A percentile compares a stretch with the other conserved stretches of the same genome.
Evolutionary conservation across 2,113 vertebrate genomes (phyloP).

Genomic region (Hippocampus comes): DNA sequence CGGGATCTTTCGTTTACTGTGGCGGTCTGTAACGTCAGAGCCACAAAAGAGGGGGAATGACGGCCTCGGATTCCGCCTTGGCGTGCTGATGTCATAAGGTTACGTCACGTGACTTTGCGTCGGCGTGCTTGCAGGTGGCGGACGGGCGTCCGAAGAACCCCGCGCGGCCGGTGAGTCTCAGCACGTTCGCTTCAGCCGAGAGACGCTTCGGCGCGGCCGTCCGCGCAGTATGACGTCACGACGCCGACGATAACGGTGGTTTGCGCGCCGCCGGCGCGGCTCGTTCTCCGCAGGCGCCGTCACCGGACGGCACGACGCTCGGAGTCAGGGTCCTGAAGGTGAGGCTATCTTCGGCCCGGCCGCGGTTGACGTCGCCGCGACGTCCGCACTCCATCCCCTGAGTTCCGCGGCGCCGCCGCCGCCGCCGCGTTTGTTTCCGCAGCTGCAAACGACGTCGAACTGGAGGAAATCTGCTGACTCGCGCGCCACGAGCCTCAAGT

Average conservation of each 20-base stretch:
- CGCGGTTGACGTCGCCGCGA: not conserved
- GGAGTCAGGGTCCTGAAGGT: constrained; percentile 79
- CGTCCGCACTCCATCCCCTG: not conserved
- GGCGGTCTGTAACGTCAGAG: too few species aligned
- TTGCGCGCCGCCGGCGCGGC: constrained; percentile 68
- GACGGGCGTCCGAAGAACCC: constrained; percentile 54
- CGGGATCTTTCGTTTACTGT: too few species aligned
- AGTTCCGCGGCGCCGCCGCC: not conserved
- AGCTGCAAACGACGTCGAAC: constrained; percentile 81
- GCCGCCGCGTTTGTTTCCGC: not conserved
- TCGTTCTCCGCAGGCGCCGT: constrained; percentile 75
- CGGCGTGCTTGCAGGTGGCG: constrained; percentile 43
- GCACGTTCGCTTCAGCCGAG: not conserved
- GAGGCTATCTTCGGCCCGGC: not conserved
- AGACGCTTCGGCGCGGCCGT: too few species aligned
- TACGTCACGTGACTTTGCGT: not conserved
- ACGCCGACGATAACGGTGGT: constrained; percentile 25
- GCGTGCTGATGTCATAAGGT: not conserved
- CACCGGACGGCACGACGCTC: constrained; percentile 77
- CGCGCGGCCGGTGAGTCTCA: constrained; percentile 72
- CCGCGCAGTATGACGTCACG: too few species aligned
- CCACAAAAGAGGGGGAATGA: too few species aligned
- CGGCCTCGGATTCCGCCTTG: too few species aligned
- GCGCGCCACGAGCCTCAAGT: constrained; percentile 73
- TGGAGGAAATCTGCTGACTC: constrained; percentile 83